Evolutionary conservation across 2,113 vertebrate species (phyloP), one percentile per base, ranked within the genome.

Genomic region (Microtus oregoni): DNA sequence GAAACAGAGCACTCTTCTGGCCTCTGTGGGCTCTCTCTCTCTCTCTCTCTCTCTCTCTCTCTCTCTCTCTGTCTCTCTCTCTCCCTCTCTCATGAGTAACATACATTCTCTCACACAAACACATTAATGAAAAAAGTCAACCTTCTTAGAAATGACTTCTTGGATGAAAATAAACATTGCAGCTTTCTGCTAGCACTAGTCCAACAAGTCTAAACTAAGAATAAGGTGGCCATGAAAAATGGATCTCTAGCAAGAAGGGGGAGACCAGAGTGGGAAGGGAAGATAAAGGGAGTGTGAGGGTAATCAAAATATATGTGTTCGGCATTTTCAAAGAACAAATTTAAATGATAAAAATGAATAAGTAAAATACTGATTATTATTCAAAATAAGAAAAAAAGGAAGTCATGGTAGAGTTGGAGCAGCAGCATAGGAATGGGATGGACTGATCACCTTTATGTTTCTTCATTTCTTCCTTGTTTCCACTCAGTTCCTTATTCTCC

Each of bases 331-430:
- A 41, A 44, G 8, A 65, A 65, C 3, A 44, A 65, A 9, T 85
- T 44, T 10, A 63, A 44, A 47, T 86, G 1, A 86, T 67, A 65
- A 41, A 63, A 38, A 32, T 44, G 38, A 85, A 67, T 86, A 86
- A 68, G 28, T 44, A 67, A 20, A 67, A 35, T 68, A 50, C 7
- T 86, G 17, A 35, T 11, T 32, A 20, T 67, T 86, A 41, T 68
- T 50, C 28, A 32, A 0, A 61, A 89, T 28, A 73, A 47, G 4
- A 26, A 11, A 44, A 76, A 68, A 70, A 1, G 5, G 15, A 91
- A 8, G 13, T 2, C 3, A 35, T 0, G 35, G 30, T 38, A 14
- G 12, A 67, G 52, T 0, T 26, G 17, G 0, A 10, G 3, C 4
- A 22, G 3, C 4, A 22, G 7, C 7, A 6, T 35, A 4, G 7